Evolutionary conservation across 2,113 vertebrate species (phyloP), one percentile per base, ranked within the genome.

Genomic region (Lipotes vexillifer): DNA sequence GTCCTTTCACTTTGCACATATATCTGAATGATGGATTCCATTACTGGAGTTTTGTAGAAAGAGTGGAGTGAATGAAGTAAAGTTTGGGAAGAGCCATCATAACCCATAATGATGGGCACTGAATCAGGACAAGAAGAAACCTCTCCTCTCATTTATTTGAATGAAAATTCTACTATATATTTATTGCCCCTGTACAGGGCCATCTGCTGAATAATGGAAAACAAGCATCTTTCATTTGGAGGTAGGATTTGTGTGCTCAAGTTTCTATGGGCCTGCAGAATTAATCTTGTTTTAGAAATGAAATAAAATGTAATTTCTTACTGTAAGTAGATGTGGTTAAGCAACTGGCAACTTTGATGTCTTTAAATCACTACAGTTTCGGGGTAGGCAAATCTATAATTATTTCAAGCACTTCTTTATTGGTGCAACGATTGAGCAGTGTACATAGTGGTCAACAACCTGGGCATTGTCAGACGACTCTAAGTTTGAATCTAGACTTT

Each of bases 51-150:
- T 71, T 15, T 5, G 68, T 77, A 93, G 77, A 93, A 94, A 97
- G 80, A 61, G 36, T 92, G 31, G 84, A 96, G 83, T 81, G 69
- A 97, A 95, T 92, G 71, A 97, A 97, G 92, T 96, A 78, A 97
- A 92, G 61, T 95, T 97, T 68, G 93, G 81, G 65, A 90, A 74
- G 68, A 84, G 33, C 46, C 11, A 75, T 93, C 96, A 93, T 80
- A 80, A 92, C 83, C 95, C 65, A 61, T 69, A 59, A 59, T 88
- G 77, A 52, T 36, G 83, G 87, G 6, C 38, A 33, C 33, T 21
- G 94, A 96, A 44, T 78, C 69, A 93, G 74, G 92, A 33, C 71
- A 88, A 85, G n/a, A n/a, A 36, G 41, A 86, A 88, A 33, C 59
- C 83, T 71, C 57, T 83, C 66, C 97, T 68, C 78, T 93, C 25